phyloP scores from a whole-genome alignment of 2,113 vertebrate genomes.

The Callorhinus ursinus region DNA sequence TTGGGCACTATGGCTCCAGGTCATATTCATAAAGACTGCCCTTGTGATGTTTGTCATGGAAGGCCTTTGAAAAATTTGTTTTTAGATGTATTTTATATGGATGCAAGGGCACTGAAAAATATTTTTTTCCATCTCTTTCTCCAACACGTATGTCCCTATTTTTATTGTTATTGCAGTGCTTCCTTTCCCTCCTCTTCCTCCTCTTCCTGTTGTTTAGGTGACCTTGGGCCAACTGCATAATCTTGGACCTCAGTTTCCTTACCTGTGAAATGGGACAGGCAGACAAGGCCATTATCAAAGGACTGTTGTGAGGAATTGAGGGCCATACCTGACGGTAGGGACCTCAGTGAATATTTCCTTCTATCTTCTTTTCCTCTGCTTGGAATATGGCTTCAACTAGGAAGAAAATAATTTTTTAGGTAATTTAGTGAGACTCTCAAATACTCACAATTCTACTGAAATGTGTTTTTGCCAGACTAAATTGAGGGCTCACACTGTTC shows the following conservation, averaged over 20 bases:
- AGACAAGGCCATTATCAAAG: not conserved
- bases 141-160: not conserved
- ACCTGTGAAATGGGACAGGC: not conserved
- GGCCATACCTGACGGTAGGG: not conserved
- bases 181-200: too few species aligned
- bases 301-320: not conserved
- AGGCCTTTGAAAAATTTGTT: not conserved
- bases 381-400: not conserved
- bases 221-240: not conserved
- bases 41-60: not conserved
- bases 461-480: not conserved
- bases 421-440: not conserved
- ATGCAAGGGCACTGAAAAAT: not conserved
- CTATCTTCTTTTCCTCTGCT: not conserved
- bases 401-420: not conserved
- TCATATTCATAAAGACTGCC: not conserved
- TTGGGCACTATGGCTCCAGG: not conserved
- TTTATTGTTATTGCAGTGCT: not conserved
- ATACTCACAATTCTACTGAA: not conserved
- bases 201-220: not conserved
- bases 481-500: not conserved
- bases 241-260: not conserved
- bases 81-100: constrained; percentile 6
- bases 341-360: not conserved
- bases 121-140: not conserved